Evolutionary conservation across 2,113 vertebrate species (phyloP).

Genomic region (Daphoenositta chrysoptera): DNA sequence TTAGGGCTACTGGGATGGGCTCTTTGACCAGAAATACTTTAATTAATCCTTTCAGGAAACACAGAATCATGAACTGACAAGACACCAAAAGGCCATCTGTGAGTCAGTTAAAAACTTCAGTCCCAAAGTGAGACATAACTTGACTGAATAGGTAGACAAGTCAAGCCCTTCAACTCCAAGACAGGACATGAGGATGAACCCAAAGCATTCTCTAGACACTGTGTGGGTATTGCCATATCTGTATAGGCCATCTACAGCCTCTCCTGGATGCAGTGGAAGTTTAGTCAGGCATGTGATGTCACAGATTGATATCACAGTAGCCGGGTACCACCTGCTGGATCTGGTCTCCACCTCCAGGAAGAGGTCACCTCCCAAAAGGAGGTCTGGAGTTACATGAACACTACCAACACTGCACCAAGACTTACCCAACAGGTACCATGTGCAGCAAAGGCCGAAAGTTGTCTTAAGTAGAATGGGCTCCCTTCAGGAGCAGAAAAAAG

Average conservation of each 20-base stretch:
- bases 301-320: not conserved
- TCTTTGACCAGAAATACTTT: not conserved
- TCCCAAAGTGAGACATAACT: not conserved
- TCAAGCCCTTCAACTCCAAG: not conserved
- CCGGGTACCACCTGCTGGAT: not conserved
- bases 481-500: not conserved
- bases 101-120: not conserved
- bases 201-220: not conserved
- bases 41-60: not conserved
- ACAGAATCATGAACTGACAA: not conserved
- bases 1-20: not conserved
- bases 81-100: not conserved
- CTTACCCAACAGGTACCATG: not conserved
- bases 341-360: not conserved
- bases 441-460: not conserved
- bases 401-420: not conserved
- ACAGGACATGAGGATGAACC: not conserved
- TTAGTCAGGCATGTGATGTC: not conserved
- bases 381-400: not conserved
- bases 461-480: not conserved
- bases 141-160: not conserved
- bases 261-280: not conserved
- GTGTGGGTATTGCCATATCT: not conserved
- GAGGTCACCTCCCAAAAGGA: not conserved
- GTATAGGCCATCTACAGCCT: not conserved